Conservation (phyloP, 2,797 vertebrate genomes). For the Apodemus agrarius region DNA sequence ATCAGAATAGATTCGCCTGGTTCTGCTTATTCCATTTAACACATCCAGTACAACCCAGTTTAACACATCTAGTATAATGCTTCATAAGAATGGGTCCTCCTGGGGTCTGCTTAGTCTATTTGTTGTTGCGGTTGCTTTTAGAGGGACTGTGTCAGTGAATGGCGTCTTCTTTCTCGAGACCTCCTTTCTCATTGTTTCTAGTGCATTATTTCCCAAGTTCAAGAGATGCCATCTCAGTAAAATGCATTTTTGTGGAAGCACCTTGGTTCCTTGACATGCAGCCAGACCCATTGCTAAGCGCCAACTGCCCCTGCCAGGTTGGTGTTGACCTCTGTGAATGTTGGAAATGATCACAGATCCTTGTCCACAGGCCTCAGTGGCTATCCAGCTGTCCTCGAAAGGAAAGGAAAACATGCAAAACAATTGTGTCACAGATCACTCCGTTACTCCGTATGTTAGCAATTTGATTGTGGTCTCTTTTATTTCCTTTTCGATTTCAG, state of each 20-base stretch:
- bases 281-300: not conserved
- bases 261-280: rapidly evolving
- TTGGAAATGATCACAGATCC: not conserved
- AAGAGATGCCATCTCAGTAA: not conserved
- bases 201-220: not conserved
- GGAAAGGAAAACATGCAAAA: not conserved
- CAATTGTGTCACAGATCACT: not conserved
- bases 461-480: constrained; percentile 68
- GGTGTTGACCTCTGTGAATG: not conserved
- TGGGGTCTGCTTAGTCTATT: not conserved
- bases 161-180: not conserved
- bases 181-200: too few species aligned
- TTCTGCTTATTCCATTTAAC: not conserved
- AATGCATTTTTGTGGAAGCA: not conserved
- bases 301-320: not conserved
- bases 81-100: not conserved
- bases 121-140: not conserved
- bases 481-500: constrained; percentile 71
- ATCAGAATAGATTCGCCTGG: not conserved
- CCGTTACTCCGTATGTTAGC: constrained; percentile 57
- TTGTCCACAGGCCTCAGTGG: not conserved
- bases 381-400: not conserved
- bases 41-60: not conserved
- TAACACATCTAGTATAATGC: not conserved
- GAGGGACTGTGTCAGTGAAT: not conserved